Evolutionary conservation across 1,140 invertebrate species (phyloP).

Genomic region (Caenorhabditis inopinata): DNA sequence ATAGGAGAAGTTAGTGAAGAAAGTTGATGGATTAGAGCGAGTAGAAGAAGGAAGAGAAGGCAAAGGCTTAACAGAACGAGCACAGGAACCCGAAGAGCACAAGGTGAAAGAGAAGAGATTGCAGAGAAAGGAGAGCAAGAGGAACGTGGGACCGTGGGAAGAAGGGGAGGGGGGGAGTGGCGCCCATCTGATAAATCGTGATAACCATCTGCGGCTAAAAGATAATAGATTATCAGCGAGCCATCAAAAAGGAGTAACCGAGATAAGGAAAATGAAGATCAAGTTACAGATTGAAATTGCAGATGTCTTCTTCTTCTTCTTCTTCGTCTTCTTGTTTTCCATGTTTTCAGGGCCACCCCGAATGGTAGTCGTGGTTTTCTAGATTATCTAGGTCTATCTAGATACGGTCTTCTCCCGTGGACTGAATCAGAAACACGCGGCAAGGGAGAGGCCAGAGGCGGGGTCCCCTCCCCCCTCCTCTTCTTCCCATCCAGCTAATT

Average conservation of each 20-base stretch:
- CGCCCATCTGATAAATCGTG: not conserved
- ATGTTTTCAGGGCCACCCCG: not conserved
- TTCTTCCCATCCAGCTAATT: slow-evolving; percentile 10
- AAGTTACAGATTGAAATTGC: slow-evolving; percentile 31
- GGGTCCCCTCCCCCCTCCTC: not conserved
- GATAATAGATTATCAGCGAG: slow-evolving; percentile 3
- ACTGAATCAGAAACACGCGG: not conserved
- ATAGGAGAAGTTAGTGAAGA: not conserved
- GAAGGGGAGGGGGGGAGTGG: too few relatives aligned
- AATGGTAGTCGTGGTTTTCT: slow-evolving; percentile 1
- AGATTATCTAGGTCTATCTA: slow-evolving; percentile 31
- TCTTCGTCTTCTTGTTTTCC: too few relatives aligned
- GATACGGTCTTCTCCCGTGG: slow-evolving; percentile 8
- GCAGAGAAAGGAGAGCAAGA: not conserved
- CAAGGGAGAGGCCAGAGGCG: not conserved
- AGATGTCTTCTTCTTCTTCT: not conserved
- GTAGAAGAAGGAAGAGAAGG: not conserved
- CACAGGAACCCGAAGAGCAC: not conserved
- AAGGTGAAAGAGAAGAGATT: not conserved
- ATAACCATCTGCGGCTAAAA: not conserved
- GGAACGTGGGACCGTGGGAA: not conserved
- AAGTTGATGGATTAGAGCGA: slow-evolving; percentile 23
- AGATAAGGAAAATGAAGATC: not conserved
- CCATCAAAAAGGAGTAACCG: not conserved
- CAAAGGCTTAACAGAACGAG: slow-evolving; percentile 5